A percentile compares a stretch with the other conserved stretches of the same genome.
Evolutionary conservation across 2,797 vertebrate genomes (phyloP).

Genomic region (Peromyscus melanophrys): DNA sequence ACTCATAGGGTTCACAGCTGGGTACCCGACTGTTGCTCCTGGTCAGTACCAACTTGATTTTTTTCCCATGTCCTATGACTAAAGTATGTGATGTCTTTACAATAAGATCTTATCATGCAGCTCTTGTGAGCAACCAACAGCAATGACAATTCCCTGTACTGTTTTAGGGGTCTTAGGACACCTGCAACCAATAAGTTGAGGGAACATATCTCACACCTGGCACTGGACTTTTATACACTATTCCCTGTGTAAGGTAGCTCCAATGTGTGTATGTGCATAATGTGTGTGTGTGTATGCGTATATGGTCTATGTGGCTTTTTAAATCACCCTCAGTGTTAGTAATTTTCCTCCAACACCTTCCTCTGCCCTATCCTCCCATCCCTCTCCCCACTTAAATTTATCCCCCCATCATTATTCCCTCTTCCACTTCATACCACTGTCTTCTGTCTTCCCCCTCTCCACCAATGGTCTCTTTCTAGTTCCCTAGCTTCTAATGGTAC

Average conservation of each 20-base stretch:
- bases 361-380: not conserved
- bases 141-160: not conserved
- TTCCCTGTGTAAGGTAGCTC: not conserved
- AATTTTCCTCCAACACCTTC: not conserved
- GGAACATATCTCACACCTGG: not conserved
- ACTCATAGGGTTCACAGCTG: not conserved
- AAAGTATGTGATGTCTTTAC: not conserved
- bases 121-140: not conserved
- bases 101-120: not conserved
- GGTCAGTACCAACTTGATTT: not conserved
- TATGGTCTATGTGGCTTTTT: not conserved
- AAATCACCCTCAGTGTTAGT: not conserved
- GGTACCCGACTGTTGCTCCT: not conserved
- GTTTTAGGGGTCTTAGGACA: not conserved
- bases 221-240: not conserved
- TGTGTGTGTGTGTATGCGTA: rapidly evolving
- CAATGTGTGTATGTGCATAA: not conserved
- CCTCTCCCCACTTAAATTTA: not conserved
- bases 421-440: not conserved
- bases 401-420: not conserved
- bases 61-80: not conserved
- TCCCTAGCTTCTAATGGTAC: too few relatives aligned
- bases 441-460: not conserved
- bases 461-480: not conserved
- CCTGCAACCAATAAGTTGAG: not conserved